phyloP scores from a whole-genome alignment of 2,888 invertebrate genomes.

The Drosophila infuscata region DNA sequence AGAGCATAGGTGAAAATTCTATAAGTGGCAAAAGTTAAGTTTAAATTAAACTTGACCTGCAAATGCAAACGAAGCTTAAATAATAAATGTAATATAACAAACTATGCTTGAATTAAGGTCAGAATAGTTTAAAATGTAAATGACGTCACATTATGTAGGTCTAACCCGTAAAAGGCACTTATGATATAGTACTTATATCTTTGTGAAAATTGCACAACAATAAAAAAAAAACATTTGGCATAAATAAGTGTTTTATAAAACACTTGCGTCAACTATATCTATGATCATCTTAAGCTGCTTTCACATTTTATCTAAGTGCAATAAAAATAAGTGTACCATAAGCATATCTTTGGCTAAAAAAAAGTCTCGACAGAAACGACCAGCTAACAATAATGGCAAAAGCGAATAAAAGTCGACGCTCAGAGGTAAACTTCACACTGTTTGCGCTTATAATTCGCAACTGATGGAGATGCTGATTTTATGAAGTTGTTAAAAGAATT shows the following conservation, averaged over 20 bases:
- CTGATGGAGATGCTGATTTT: not conserved
- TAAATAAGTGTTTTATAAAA: not conserved
- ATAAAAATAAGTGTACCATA: constrained; percentile 3
- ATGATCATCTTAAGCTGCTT: not conserved
- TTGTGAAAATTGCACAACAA: not conserved
- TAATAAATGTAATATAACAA: not conserved
- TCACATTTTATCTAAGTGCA: not conserved
- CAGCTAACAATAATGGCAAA: not conserved
- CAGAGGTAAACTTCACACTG: not conserved
- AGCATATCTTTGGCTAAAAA: not conserved
- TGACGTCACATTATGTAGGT: not conserved
- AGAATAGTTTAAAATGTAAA: constrained; percentile 4
- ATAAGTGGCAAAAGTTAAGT: not conserved
- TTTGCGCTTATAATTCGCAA: constrained; percentile 16
- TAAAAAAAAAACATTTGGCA: not conserved
- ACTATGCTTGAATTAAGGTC: not conserved
- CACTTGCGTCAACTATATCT: not conserved
- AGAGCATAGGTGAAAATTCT: not conserved
- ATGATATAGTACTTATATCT: not conserved
- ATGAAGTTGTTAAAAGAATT: not conserved
- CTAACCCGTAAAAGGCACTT: not conserved
- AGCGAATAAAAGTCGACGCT: not conserved
- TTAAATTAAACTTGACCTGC: not conserved
- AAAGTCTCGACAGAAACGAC: not conserved
- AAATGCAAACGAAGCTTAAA: not conserved